Base-by-base conservation (phyloP, 2,888 invertebrate species). In the Hermaeophaga mercurialis region DNA sequence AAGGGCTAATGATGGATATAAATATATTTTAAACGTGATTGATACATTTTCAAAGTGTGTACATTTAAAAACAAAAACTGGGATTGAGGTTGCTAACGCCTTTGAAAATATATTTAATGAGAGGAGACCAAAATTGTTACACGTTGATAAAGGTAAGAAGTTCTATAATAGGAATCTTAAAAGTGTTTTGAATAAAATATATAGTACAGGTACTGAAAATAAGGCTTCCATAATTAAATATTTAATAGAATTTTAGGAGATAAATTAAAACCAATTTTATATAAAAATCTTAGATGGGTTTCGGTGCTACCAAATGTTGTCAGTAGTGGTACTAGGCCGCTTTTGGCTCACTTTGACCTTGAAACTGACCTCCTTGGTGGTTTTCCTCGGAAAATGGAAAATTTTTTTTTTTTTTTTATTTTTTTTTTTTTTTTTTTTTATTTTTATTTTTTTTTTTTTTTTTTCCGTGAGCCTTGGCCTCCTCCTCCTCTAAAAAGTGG, bases 91-190 rank as follows among this genome's bases (percentile, higher is more conserved):
- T 31, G 45, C 45, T 6, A 45, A 45, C 6, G 24, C 17, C 15
- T 45, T 45, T 31, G 28, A 45, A 31, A 45, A 45, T 28, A 45
- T 45, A 45, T 15, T 38, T 38, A 4, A 38, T 38, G 36, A 15
- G 8, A 38, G 9, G 6, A 38, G n/a, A n/a, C n/a, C n/a, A 12
- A 38, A 38, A 38, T 15, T 15, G 8, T 38, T 38, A 38, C 36
- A 38, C 9, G 36, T 38, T 12, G 45, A 45, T 14, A 31, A 12
- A 26, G 45, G 28, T 1, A 31, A 45, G 8, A n/a, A 28, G 5
- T 45, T 28, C 7, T 5, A 22, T 22, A 22, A 22, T 7, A 22
- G 5, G 7, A 5, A 22, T 22, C 7, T 22, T 22, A 22, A 7
- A 22, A 4, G 6, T 12, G 15, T 22, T 28, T 22, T 22, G 22